Evolutionary conservation across 1,140 invertebrate species (phyloP).

Genomic region (Sinonovacula constricta): DNA sequence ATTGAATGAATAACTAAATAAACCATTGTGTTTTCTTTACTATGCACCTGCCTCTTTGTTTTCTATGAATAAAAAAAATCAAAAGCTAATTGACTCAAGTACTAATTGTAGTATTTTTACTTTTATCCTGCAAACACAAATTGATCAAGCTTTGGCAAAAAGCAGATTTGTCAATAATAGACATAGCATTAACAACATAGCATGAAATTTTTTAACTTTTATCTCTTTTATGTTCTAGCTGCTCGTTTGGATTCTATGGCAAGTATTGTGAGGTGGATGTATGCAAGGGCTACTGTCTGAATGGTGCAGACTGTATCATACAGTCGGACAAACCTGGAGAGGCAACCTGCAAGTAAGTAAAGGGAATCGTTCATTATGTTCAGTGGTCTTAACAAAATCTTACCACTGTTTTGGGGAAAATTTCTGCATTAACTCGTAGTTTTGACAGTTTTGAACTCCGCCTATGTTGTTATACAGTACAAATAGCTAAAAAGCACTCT

Average conservation of each 20-base stretch:
- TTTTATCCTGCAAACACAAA: neutral
- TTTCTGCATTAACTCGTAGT: constrained; percentile 16
- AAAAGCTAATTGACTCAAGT: neutral
- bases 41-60: neutral
- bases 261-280: constrained; percentile 74
- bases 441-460: neutral
- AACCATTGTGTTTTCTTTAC: neutral
- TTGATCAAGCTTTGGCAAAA: neutral
- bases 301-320: constrained; percentile 80
- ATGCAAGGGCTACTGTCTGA: constrained; percentile 81
- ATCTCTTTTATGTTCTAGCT: constrained; percentile 62
- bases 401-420: neutral
- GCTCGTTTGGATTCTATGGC: constrained; percentile 79
- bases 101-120: too few species aligned
- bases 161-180: neutral
- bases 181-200: neutral
- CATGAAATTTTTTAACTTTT: neutral
- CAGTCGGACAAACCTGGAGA: constrained; percentile 34
- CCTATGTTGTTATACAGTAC: neutral
- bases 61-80: neutral
- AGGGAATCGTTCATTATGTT: too few species aligned
- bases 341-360: constrained; percentile 53
- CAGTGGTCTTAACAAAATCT: too few species aligned
- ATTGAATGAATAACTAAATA: neutral
- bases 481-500: too few species aligned